A percentile compares a stretch with the other conserved stretches of the same genome.
These are phyloP conservation scores for Tyrophagus putrescentiae DNA, from an alignment of 1,140 invertebrate genomes.

Conservation along the genomic window DNA sequence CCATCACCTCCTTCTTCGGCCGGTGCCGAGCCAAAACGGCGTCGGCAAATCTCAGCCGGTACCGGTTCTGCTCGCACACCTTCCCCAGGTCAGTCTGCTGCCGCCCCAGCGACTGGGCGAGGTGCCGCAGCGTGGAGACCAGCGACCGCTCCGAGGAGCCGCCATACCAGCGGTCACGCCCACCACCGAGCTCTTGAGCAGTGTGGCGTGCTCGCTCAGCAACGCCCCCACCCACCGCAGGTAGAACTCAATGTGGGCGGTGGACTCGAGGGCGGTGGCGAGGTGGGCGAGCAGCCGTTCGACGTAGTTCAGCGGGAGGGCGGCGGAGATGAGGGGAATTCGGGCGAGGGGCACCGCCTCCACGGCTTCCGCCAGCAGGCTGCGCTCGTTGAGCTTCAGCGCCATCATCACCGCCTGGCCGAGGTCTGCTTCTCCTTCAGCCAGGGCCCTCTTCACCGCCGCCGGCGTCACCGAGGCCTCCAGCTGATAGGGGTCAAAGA, in stretches of 20 bases:
- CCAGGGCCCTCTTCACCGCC: constrained; percentile 47
- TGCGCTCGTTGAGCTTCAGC: constrained; percentile 66
- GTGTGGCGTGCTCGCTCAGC: constrained; percentile 44
- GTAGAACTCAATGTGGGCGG: constrained; percentile 73
- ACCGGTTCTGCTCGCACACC: constrained; percentile 42
- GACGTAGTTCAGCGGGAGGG: constrained; percentile 54
- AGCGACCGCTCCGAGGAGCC: constrained; percentile 27
- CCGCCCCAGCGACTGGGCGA: constrained; percentile 64
- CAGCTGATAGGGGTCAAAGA: constrained; percentile 73
- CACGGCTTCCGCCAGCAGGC: constrained; percentile 61
- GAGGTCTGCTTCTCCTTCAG: too few relatives aligned
- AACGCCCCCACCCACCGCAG: constrained; percentile 57
- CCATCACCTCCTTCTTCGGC: too few relatives aligned
- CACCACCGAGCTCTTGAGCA: constrained; percentile 37
- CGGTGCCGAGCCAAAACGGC: constrained; percentile 14
- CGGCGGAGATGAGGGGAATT: constrained; percentile 54
- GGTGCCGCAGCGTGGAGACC: constrained; percentile 40
- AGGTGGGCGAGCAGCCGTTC: constrained; percentile 54
- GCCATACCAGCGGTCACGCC: constrained; percentile 23
- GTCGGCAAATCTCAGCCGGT: constrained; percentile 10
- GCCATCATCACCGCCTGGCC: constrained; percentile 73
- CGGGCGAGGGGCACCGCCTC: constrained; percentile 58
- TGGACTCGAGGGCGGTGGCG: constrained; percentile 51
- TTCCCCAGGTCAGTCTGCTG: constrained; percentile 65
- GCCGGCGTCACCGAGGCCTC: constrained; percentile 56